phyloP scores from a whole-genome alignment of 2,797 vertebrate genomes.

The Ctenopoma kingsleyae region DNA sequence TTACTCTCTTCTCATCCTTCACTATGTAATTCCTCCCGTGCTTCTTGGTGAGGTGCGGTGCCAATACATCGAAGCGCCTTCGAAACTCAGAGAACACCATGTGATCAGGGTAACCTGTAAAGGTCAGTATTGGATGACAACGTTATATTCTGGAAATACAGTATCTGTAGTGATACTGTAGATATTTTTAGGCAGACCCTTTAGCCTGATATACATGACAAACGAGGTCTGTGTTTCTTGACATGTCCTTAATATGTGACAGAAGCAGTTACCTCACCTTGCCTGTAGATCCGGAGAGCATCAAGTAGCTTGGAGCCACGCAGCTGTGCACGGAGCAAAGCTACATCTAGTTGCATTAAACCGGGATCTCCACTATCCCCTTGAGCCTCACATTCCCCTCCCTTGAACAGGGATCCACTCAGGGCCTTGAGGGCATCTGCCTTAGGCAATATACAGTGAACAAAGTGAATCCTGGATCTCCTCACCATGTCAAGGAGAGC shows the following conservation, averaged over 20 bases:
- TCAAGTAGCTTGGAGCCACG: conserved; percentile 94
- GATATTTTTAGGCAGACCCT: background rate
- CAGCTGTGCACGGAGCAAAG: conserved; percentile 93
- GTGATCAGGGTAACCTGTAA: conserved; percentile 95
- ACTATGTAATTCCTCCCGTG: conserved; percentile 97
- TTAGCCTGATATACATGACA: background rate
- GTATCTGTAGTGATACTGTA: background rate
- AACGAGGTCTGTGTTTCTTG: background rate
- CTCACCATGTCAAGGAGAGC: conserved; percentile 95
- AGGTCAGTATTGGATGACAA: conserved; percentile 15
- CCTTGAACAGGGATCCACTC: conserved; percentile 82
- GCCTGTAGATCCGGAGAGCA: conserved; percentile 94
- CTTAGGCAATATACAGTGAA: conserved; percentile 95
- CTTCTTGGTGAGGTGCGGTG: conserved; percentile 97
- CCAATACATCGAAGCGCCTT: conserved; percentile 94
- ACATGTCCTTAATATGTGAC: background rate
- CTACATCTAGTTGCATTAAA: conserved; percentile 93
- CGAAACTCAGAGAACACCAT: conserved; percentile 98
- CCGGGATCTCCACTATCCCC: conserved; percentile 90
- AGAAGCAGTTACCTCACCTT: conserved; percentile 85
- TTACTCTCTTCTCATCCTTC: conserved; percentile 94
- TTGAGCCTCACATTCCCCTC: conserved; percentile 87
- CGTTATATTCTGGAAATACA: conserved; percentile 10
- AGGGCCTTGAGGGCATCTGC: conserved; percentile 84
- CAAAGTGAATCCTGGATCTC: conserved; percentile 94